Base-by-base conservation (phyloP, 35 echinoderm and acorn worm species). In the Nesometra sesokonis region DNA sequence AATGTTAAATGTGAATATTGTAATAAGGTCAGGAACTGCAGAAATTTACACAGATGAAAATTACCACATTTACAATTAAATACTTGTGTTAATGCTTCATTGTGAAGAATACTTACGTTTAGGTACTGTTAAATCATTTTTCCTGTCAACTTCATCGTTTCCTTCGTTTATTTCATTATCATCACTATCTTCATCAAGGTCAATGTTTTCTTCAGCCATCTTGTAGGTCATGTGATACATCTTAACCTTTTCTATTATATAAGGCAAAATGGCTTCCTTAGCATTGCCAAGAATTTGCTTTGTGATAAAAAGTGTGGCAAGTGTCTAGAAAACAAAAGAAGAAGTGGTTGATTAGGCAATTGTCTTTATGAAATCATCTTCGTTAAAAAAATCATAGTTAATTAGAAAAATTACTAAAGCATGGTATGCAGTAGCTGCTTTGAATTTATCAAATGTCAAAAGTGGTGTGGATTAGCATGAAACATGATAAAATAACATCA, bases 231-330 rank as follows among this genome's bases (percentile, higher is more conserved):
- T 88, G 31, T 85, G 86, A 77, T 89, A 91, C 11, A 93, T 87
- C 47, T 98, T 98, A 17, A 93, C 77, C 78, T 91, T 93, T 82
- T 94, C 95, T 34, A 82, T 78, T 47, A 94, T 36, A 46, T 98
- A 94, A 0, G 95, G 95, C 77, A 98, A 46, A 32, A 98, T 33
- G 30, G 95, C 83, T 82, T 98, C 95, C 77, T 93, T 98, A 33
- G 94, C 76, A 77, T 98, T 98, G 21, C 95, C 95, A 79, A 93
- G 87, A 57, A 98, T 34, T 52, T 98, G 95, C 79, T 91, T 91
- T 19, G 90, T 93, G 80, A 97, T 98, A 46, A 98, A 91, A 23
- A 93, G 80, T 0, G 95, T 93, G 30, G 92, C 95, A 35, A 98
- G 57, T 31, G 89, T 91, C 95, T 98, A 85, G n/a, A 40, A 37